These are phyloP conservation scores for Platypus cylindrus DNA, from an alignment of 2,888 invertebrate species.

Conservation along the genomic window DNA sequence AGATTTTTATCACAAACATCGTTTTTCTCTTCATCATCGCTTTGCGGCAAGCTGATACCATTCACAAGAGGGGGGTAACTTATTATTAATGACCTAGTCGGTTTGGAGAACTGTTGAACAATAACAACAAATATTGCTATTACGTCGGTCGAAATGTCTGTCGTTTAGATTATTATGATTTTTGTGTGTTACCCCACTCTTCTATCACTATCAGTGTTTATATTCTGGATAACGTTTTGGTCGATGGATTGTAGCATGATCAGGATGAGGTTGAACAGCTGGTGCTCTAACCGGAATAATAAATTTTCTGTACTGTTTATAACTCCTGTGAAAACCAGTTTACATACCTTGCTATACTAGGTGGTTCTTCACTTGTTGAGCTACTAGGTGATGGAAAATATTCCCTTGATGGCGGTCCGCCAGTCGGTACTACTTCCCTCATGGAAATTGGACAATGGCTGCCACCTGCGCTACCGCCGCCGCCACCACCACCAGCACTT, in stretches of 20 bases:
- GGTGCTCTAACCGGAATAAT: conserved; percentile 35
- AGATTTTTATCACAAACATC: no score
- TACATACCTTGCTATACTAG: conserved; percentile 36
- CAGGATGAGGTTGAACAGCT: conserved; percentile 34
- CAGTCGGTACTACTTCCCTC: conserved; percentile 40
- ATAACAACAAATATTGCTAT: no score
- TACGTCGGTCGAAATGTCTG: no score
- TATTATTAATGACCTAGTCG: no score
- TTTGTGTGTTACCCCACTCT: conserved; percentile 10
- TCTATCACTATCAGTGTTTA: conserved; percentile 55
- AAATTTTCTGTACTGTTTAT: no score
- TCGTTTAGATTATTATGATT: no score
- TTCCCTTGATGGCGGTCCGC: conserved; percentile 36
- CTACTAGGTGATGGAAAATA: conserved; percentile 46
- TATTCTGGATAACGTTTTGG: conserved; percentile 56
- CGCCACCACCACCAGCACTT: conserved; percentile 8
- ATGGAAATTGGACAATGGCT: no score
- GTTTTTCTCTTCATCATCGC: no score
- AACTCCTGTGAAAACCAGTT: no score
- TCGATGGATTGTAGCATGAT: conserved; percentile 43
- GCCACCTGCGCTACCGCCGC: background rate
- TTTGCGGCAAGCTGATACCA: no score
- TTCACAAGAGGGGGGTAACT: no score
- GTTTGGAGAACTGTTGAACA: no score
- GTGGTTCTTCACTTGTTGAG: conserved; percentile 41